Evolutionary conservation across 2,797 vertebrate species (phyloP).

Genomic region (Sylvilagus floridanus): DNA sequence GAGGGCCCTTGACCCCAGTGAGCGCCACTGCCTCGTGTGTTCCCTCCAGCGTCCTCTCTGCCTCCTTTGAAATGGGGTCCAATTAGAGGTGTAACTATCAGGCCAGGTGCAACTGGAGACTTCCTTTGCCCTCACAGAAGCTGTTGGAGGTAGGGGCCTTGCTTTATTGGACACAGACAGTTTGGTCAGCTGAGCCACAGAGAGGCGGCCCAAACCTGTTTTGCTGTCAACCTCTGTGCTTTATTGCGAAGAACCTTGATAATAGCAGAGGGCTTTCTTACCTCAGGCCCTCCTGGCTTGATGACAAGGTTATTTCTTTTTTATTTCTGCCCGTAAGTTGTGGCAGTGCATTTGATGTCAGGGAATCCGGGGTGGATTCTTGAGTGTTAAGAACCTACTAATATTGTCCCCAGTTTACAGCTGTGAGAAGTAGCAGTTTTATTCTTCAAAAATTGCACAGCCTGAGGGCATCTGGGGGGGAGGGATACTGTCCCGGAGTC

Average conservation of each 20-base stretch:
- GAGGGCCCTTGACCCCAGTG: background rate
- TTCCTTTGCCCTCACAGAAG: background rate
- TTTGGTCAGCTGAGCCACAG: background rate
- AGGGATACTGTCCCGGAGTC: background rate
- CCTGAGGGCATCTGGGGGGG: background rate
- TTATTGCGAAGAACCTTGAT: background rate
- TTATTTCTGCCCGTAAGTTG: constrained; percentile 1
- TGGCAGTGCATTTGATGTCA: constrained; percentile 53
- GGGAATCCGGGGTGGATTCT: constrained; percentile 54
- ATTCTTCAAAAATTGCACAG: background rate
- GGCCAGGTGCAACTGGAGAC: background rate
- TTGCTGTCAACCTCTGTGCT: background rate
- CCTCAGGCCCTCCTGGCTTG: constrained; percentile 27
- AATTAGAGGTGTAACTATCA: constrained; percentile 13
- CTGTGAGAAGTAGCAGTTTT: background rate
- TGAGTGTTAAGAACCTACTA: constrained; percentile 14
- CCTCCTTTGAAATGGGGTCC: constrained; percentile 18
- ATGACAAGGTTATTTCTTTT: constrained; percentile 40
- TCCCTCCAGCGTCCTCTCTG: background rate
- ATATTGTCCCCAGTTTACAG: background rate
- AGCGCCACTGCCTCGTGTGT: background rate
- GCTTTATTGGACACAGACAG: background rate
- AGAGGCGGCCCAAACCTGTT: constrained; percentile 65
- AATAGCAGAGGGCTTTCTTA: constrained; percentile 40
- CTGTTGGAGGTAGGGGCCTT: background rate